Conservation (phyloP, 2,113 vertebrate species). For the Pelecanus crispus region DNA sequence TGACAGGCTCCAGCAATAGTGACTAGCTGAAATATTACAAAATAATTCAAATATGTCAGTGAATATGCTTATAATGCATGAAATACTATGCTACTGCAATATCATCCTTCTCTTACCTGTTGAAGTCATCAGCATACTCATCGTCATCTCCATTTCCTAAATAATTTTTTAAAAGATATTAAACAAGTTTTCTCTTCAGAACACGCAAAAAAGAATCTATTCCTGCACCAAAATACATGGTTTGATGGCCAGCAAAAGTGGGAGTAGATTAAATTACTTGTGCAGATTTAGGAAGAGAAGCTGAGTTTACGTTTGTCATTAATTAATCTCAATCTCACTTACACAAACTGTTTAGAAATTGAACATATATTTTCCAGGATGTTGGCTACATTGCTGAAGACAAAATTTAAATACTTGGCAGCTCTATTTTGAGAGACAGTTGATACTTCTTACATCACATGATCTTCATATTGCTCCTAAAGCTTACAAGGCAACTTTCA, state of each 20-base stretch:
- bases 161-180: slow-evolving; percentile 9
- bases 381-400: not conserved
- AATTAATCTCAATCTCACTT: not conserved
- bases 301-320: not conserved
- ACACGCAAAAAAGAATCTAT: not conserved
- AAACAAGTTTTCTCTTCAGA: not conserved
- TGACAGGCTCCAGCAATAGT: not conserved
- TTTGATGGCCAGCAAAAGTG: not conserved
- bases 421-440: not conserved
- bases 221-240: not conserved
- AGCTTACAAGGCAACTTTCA: not conserved
- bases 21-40: not conserved
- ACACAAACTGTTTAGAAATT: not conserved
- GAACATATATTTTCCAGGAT: not conserved
- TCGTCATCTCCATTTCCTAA: slow-evolving; percentile 81
- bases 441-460: not conserved
- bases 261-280: not conserved
- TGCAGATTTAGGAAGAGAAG: not conserved
- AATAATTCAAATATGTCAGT: not conserved
- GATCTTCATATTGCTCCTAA: not conserved
- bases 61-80: not conserved
- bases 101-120: slow-evolving; percentile 77
- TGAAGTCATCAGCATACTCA: slow-evolving; percentile 91
- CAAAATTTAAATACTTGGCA: not conserved
- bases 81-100: not conserved